Percentiles rank a stretch among this genome's conserved stretches.
phyloP scores from a whole-genome alignment of 2,797 vertebrate genomes.

The Atherinosoma microstoma region DNA sequence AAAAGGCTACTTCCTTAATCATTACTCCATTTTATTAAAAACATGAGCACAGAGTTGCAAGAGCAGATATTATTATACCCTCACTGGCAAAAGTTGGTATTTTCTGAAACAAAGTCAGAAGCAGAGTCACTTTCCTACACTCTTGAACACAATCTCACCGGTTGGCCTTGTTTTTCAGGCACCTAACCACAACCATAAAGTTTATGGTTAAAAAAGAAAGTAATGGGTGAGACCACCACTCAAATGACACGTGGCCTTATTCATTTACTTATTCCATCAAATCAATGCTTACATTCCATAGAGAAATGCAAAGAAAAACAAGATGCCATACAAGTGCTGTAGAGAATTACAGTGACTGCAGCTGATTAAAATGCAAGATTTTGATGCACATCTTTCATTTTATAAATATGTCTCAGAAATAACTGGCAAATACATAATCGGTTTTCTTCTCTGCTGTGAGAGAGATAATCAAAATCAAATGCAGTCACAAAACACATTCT shows the following conservation, averaged over 20 bases:
- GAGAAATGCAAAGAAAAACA: neutral
- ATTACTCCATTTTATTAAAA: neutral
- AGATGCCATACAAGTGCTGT: neutral
- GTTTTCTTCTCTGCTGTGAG: constrained; percentile 22
- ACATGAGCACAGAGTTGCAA: neutral
- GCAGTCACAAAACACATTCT: constrained; percentile 15
- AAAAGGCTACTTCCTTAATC: neutral
- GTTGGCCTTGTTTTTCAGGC: neutral
- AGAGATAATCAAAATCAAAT: constrained; percentile 39
- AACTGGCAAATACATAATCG: constrained; percentile 30
- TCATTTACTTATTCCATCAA: neutral
- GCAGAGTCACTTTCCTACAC: neutral
- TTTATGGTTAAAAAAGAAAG: neutral
- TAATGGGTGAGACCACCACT: neutral
- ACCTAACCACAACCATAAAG: neutral
- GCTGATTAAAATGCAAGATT: constrained; percentile 4
- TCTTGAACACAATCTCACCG: neutral
- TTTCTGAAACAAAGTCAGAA: neutral
- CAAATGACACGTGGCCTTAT: neutral
- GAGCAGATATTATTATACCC: neutral
- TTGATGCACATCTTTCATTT: neutral
- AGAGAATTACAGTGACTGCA: neutral
- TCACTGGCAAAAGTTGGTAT: too few species aligned
- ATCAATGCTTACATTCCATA: neutral
- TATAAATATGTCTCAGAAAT: constrained; percentile 32